Base-by-base conservation (phyloP, 2,113 vertebrate species). In the Pipa parva region DNA sequence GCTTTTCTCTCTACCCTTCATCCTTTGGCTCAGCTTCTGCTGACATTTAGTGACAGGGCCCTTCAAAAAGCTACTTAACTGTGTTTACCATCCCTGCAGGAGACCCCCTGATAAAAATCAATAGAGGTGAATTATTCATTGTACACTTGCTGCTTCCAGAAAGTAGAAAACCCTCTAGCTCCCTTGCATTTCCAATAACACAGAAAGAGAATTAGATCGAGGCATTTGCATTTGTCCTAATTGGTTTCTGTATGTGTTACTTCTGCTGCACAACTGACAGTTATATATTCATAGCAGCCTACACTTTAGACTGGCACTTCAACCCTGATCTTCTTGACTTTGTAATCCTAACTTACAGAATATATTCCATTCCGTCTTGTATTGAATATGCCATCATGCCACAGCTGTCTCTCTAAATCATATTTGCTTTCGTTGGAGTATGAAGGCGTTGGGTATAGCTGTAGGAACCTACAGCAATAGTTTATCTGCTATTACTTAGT, bases 71-170 rank as follows among this genome's bases (percentile, higher is more conserved):
- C 24, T 2, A n/a, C 13, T n/a, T 55, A 17, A 9, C 15, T 49
- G n/a, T 28, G 31, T 48, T 31, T 48, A 7, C 37, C 46, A 4
- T 57, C 46, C 52, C 24, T 17, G 24, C 39, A 5, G 62, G 31
- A 39, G 31, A 20, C 33, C 31, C 18, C 27, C 27, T 2, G 21
- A 49, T 58, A 20, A 7, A 4, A 37, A 25, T 27, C 64, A 50
- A 27, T 59, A 2, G 7, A 1, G 3, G 59, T 59, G 46, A 12
- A 59, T 67, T 37, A 67, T 67, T 59, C 64, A 67, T 67, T 5
- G 18, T n/a, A 7, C 28, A 29, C 33, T 57, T 20, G 13, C 48
- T 58, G 37, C 36, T 57, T 6, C 24, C 29, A 15, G 50, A 39
- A 25, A 28, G 51, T 6, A 42, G n/a, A 18, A 48, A 18, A 18